These are phyloP conservation scores for Hycleus phaleratus DNA, from an alignment of 1,140 invertebrate species.

Conservation along the genomic window DNA sequence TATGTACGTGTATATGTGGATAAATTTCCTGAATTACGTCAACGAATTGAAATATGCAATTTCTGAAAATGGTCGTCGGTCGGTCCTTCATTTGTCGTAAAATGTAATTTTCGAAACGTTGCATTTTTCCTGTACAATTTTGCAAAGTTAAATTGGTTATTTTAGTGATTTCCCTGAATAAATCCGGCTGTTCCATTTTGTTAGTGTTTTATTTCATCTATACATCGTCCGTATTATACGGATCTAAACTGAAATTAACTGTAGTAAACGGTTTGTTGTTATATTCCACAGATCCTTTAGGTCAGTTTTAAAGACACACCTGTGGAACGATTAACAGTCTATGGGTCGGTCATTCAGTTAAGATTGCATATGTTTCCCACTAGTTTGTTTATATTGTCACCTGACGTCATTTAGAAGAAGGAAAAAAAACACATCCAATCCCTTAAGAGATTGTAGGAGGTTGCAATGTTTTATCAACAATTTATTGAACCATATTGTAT, in stretches of 20 bases:
- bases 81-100: not conserved
- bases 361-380: conserved; percentile 4
- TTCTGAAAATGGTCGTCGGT: conserved; percentile 8
- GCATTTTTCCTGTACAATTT: too few species aligned
- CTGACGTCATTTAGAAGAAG: conserved; percentile 1
- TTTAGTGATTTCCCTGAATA: not conserved
- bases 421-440: not conserved
- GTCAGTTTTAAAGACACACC: too few species aligned
- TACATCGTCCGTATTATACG: too few species aligned
- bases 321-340: too few species aligned
- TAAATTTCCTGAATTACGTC: conserved; percentile 14
- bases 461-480: conserved; percentile 17
- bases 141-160: not conserved
- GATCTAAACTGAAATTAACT: too few species aligned
- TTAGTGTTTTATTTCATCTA: too few species aligned
- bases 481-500: conserved; percentile 20
- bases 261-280: too few species aligned
- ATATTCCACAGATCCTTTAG: too few species aligned
- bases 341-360: not conserved
- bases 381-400: not conserved
- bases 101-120: conserved; percentile 3
- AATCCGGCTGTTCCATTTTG: not conserved
- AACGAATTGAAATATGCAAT: conserved; percentile 18
- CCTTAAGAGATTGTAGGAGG: conserved; percentile 14
- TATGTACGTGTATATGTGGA: conserved; percentile 16